These are phyloP conservation scores for Halcyon chelicuti DNA, from an alignment of 2,797 vertebrate genomes.

Conservation along the genomic window DNA sequence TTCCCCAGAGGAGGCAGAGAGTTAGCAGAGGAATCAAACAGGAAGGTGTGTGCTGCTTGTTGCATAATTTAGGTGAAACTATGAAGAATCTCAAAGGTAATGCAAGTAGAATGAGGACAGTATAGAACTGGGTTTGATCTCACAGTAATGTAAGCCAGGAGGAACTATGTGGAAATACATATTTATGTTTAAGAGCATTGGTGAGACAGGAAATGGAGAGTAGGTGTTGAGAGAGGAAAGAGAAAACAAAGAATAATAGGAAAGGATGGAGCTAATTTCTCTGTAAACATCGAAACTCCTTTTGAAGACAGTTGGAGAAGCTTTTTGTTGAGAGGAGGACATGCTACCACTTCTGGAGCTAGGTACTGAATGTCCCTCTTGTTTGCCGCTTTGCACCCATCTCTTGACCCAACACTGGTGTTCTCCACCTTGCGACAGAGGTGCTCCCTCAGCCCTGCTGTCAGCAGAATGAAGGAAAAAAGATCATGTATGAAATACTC, in stretches of 20 bases:
- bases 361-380: not conserved
- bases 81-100: not conserved
- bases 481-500: not conserved
- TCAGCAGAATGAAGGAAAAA: not conserved
- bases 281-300: not conserved
- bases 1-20: not conserved
- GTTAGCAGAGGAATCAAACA: not conserved
- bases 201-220: not conserved
- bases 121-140: not conserved
- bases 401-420: not conserved
- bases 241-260: not conserved
- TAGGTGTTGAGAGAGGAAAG: not conserved
- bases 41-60: not conserved
- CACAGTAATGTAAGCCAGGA: not conserved
- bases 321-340: not conserved
- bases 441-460: not conserved
- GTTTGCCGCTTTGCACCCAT: not conserved
- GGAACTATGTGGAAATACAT: not conserved
- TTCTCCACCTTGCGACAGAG: not conserved
- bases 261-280: not conserved
- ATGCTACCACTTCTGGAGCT: not conserved
- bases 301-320: not conserved
- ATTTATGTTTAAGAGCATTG: not conserved
- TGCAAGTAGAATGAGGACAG: not conserved
- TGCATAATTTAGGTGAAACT: not conserved